These are phyloP conservation scores for Alauda arvensis DNA, from an alignment of 2,797 vertebrate species.

Conservation along the genomic window DNA sequence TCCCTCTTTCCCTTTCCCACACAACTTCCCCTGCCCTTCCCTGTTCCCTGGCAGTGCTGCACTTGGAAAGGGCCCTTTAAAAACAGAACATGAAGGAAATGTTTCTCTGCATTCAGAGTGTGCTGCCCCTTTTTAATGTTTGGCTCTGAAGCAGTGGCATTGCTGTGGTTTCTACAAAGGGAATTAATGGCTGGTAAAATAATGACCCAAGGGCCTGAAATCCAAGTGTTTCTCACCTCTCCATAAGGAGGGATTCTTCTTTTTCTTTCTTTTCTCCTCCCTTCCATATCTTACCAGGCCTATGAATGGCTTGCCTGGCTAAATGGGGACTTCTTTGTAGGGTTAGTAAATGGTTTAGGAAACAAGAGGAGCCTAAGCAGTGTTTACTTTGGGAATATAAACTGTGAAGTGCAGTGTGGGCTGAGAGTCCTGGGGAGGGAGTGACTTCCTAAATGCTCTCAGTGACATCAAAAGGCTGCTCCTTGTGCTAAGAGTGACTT, in stretches of 20 bases:
- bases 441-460: neutral
- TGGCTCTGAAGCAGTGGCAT: neutral
- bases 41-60: neutral
- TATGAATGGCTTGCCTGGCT: neutral
- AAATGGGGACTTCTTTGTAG: neutral
- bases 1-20: neutral
- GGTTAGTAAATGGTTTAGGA: conserved; percentile 1
- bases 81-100: neutral
- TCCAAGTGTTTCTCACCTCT: neutral
- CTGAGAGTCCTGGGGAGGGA: neutral
- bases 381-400: neutral
- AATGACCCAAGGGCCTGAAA: neutral
- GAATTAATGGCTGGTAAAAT: neutral
- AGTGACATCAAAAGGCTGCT: neutral
- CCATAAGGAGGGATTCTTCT: neutral
- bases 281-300: neutral
- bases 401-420: neutral
- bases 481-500: neutral
- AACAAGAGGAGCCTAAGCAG: neutral
- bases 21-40: neutral
- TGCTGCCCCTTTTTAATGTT: neutral
- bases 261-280: neutral
- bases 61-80: neutral
- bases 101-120: neutral
- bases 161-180: neutral